Conservation (phyloP, 2,797 vertebrate species). For the Argya squamiceps region DNA sequence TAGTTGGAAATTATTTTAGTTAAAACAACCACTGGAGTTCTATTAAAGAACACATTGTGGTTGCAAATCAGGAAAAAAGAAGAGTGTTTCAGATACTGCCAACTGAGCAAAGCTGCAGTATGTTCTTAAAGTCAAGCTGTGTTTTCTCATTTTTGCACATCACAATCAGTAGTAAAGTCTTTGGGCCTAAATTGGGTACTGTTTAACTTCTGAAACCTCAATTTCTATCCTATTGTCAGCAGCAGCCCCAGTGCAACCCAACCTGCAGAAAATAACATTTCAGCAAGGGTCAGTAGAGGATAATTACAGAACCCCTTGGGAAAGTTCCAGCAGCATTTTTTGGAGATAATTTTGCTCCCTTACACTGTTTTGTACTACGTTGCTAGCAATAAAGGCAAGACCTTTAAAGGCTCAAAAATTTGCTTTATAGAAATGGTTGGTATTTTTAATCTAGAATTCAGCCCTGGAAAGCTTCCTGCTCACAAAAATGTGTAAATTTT, state of each 20-base stretch:
- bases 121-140: conserved; percentile 30
- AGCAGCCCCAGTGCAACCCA: neutral
- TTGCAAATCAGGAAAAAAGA: neutral
- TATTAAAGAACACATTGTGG: neutral
- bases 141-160: conserved; percentile 18
- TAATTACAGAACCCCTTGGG: neutral
- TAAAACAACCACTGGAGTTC: neutral
- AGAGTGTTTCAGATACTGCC: neutral
- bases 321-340: neutral
- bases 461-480: neutral
- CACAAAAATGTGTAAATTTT: neutral
- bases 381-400: neutral
- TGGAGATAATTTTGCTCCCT: neutral
- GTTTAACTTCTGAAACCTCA: neutral
- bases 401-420: neutral
- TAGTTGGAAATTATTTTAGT: neutral
- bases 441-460: neutral
- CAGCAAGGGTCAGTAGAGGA: neutral
- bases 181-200: neutral
- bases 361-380: neutral
- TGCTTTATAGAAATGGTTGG: neutral
- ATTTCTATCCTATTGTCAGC: neutral
- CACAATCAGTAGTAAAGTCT: neutral
- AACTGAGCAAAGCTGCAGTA: conserved; percentile 40
- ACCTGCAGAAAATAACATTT: neutral